A percentile compares a stretch with the other conserved stretches of the same genome.
Conservation (phyloP, 2,888 invertebrate species). For the Drosophila anceps region DNA sequence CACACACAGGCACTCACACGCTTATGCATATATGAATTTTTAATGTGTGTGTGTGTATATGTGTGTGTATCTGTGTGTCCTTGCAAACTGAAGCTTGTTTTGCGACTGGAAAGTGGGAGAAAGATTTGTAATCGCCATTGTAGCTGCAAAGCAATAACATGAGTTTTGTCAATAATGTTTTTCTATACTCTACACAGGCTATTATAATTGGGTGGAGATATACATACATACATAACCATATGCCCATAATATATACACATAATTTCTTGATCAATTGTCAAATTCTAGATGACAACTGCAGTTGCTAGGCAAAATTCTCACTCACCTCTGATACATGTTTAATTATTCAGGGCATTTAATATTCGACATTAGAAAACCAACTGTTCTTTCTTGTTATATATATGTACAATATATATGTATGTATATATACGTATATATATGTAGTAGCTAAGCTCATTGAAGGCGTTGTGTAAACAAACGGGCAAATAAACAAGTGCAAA, state of each 20-base stretch:
- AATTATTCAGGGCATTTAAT: background rate
- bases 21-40: background rate
- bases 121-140: constrained; percentile 20
- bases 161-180: constrained; percentile 22
- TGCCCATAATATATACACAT: background rate
- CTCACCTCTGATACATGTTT: background rate
- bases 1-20: constrained; percentile 4
- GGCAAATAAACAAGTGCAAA: constrained; percentile 54
- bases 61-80: background rate
- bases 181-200: background rate
- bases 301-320: too few species aligned
- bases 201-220: background rate
- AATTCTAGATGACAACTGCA: background rate
- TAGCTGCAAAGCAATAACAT: constrained; percentile 10
- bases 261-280: background rate
- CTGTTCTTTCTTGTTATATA: constrained; percentile 1
- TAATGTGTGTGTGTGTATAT: background rate
- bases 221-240: background rate
- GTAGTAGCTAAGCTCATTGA: constrained; percentile 27
- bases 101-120: constrained; percentile 24
- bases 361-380: background rate
- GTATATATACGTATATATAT: background rate
- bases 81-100: constrained; percentile 2
- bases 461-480: constrained; percentile 38
- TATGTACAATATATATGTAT: background rate